phyloP scores from a whole-genome alignment of 1,140 invertebrate species.

The Hycleus cichorii region DNA sequence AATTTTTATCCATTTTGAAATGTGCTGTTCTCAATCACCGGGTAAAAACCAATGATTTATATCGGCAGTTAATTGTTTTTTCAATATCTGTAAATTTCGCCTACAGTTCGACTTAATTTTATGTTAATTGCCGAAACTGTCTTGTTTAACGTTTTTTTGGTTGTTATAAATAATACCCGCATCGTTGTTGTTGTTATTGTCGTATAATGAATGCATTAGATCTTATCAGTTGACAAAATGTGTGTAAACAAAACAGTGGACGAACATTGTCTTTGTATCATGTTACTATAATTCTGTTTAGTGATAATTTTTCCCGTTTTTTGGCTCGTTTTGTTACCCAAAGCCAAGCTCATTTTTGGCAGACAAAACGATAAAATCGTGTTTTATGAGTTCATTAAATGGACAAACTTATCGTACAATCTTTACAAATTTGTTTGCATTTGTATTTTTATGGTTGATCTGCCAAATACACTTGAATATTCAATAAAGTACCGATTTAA shows the following conservation, averaged over 20 bases:
- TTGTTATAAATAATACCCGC: neutral
- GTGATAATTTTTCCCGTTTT: neutral
- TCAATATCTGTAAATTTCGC: neutral
- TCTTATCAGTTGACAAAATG: conserved; percentile 6
- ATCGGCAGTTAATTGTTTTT: neutral
- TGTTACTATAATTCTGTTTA: no score
- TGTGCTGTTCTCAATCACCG: neutral
- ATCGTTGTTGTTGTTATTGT: neutral
- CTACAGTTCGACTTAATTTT: neutral
- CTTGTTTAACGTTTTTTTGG: neutral
- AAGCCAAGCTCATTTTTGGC: conserved; percentile 5
- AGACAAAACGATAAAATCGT: conserved; percentile 4
- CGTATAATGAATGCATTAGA: neutral
- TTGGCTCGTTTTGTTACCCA: conserved; percentile 2
- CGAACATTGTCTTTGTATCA: no score
- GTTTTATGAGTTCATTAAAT: conserved; percentile 7
- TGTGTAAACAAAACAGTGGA: neutral
- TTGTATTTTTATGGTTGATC: no score
- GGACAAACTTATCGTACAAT: no score
- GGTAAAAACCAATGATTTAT: neutral
- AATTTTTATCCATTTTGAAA: neutral
- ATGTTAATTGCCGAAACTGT: no score
- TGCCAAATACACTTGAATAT: no score
- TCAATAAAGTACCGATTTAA: no score
- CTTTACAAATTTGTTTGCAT: no score